A percentile compares a stretch with the other conserved stretches of the same genome.
These are phyloP conservation scores for Loris lydekkerianus DNA, from an alignment of 2,797 vertebrate species.

Conservation along the genomic window DNA sequence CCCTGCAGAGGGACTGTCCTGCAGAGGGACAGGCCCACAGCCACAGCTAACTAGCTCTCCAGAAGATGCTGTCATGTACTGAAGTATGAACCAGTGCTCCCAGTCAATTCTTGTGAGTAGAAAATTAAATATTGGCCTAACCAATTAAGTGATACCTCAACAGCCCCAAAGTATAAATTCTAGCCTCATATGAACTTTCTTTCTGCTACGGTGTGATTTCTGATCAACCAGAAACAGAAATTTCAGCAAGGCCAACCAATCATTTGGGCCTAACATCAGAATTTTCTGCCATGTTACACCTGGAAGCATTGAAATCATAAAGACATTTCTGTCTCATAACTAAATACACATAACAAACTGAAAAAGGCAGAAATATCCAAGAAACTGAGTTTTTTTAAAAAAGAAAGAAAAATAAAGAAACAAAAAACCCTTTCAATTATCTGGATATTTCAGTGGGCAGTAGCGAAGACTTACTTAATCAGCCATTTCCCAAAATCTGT, in stretches of 20 bases:
- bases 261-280: conserved; percentile 32
- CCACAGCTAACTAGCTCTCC: background rate
- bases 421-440: background rate
- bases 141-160: background rate
- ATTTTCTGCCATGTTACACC: conserved; percentile 57
- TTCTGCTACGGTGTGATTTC: background rate
- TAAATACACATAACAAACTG: background rate
- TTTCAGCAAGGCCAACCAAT: conserved; percentile 13
- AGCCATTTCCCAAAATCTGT: background rate
- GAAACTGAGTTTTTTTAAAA: background rate
- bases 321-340: conserved; percentile 30
- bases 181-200: background rate
- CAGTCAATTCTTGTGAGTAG: background rate
- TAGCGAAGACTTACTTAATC: background rate
- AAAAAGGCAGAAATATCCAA: background rate
- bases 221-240: conserved; percentile 44
- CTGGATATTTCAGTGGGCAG: background rate
- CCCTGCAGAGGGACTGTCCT: fast-evolving
- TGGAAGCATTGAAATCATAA: conserved; percentile 50
- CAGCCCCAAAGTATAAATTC: background rate
- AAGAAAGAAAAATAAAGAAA: background rate
- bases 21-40: fast-evolving
- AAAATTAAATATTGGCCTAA: background rate
- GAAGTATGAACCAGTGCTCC: background rate
- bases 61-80: background rate